Base-by-base conservation (phyloP, 2,888 invertebrate species). In the Isoperla grammatica region DNA sequence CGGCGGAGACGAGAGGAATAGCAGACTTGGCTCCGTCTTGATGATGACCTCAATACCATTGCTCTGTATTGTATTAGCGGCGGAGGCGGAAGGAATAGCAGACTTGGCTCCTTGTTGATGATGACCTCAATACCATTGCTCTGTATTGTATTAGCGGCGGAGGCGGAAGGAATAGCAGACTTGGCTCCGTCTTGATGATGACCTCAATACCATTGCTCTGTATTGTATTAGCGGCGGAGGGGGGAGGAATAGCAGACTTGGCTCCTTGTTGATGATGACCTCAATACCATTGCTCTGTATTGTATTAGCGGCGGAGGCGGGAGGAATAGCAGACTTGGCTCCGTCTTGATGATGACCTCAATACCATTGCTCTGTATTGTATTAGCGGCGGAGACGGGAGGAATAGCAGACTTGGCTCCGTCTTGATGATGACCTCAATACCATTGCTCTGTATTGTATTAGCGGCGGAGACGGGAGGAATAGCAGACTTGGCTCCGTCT, bases 61-160 rank as follows among this genome's bases (percentile, higher is more conserved):
- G 29, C 49, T 29, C 49, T 50, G 15, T 50, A 46, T 46, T 50
- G 35, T 50, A 50, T 50, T 50, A 50, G 49, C 35, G 29, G 49
- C 15, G 29, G 8, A n/a, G 19, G 37, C 46, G 19, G 20, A 22
- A 20, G n/a, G 22, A 22, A 46, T n/a, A 46, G 46, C 8, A 12
- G 45, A 15, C 45, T 19, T 22, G 46, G 11, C 13, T 42, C 42
- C 22, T n/a, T 20, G n/a, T 46, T 46, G 46, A 46, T 46, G 46
- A 46, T 46, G 12, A n/a, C 17, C 46, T 46, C 22, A 46, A 46
- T 46, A n/a, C 46, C 22, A 12, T 9, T 19, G 29, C 49, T 29
- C 49, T 50, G 15, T 50, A 46, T 46, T 50, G 35, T 50, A 50
- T 50, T 50, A 50, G 49, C 35, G 29, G 49, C 15, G 29, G 8